Evolutionary conservation across 2,888 invertebrate genomes (phyloP).

Genomic region (Clunio marinus): DNA sequence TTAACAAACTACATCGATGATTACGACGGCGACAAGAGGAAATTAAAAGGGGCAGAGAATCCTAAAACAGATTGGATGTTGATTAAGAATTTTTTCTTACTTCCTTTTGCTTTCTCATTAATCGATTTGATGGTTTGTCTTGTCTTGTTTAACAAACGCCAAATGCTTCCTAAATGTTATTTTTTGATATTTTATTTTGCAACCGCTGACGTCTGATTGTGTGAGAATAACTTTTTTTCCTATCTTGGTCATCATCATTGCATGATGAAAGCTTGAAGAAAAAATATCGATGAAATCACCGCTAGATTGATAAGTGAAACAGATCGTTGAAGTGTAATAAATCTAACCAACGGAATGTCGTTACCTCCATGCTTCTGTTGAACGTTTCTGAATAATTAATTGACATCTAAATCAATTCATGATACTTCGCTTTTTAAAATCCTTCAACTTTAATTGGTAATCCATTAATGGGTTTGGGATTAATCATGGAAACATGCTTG

Average conservation of each 20-base stretch:
- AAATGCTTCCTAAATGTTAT: constrained; percentile 20
- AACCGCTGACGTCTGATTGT: background rate
- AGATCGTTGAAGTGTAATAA: constrained; percentile 8
- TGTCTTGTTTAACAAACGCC: constrained; percentile 5
- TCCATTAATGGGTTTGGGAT: constrained; percentile 21
- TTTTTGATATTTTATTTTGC: background rate
- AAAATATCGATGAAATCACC: background rate
- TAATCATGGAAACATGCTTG: background rate
- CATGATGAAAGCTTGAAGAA: too few species aligned
- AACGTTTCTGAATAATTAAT: constrained; percentile 30
- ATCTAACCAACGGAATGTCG: too few species aligned
- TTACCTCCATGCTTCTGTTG: constrained; percentile 4
- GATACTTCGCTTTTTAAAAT: constrained; percentile 4
- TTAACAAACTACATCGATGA: background rate
- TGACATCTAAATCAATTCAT: constrained; percentile 35
- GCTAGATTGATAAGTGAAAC: background rate
- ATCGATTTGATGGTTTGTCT: constrained; percentile 21
- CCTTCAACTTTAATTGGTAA: constrained; percentile 36
- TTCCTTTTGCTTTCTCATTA: constrained; percentile 23
- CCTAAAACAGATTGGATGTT: constrained; percentile 34
- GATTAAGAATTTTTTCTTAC: constrained; percentile 11
- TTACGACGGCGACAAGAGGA: constrained; percentile 21
- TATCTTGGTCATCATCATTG: background rate
- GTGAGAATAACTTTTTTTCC: constrained; percentile 24
- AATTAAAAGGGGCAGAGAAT: constrained; percentile 38